Base-by-base conservation (phyloP, 2,113 vertebrate genomes). In the Saccopteryx bilineata region DNA sequence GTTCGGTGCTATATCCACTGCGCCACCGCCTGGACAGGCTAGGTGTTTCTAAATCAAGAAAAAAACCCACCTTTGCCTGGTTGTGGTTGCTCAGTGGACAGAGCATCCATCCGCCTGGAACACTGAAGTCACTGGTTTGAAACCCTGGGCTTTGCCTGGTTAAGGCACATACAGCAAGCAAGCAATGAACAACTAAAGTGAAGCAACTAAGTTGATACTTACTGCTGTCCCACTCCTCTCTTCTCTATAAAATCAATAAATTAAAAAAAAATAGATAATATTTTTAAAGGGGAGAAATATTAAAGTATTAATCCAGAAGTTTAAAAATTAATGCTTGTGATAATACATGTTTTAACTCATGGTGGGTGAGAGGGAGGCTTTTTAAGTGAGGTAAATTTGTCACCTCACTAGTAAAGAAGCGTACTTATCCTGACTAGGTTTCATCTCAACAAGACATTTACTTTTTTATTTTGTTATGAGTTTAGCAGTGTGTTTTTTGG, bases 401-500 rank as follows among this genome's bases (percentile, higher is more conserved):
- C 39, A 39, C 39, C 39, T 39, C 39, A 39, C 39, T 39, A 39
- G 2, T 69, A 81, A 82, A 93, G 31, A 80, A 76, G 50, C 9
- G 58, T 80, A 31, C 39, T 39, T 48, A n/a, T 31, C 66, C 24
- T 92, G 88, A 33, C 23, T 23, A 68, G 65, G 81, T 90, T 95
- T 94, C 87, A 48, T 33, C 54, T 46, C 28, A 83, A 39, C 5
- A 54, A 89, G 50, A 90, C 87, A 50, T 84, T 75, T 89, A 28
- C 52, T 76, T 66, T 89, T 89, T 68, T 52, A 79, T 90, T 90
- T 87, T 87, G 13, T 60, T 46, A 63, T 18, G 65, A 74, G 60
- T 80, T 95, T 71, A 90, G 3, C 24, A 39, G 14, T 69, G 26
- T 92, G 24, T 87, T 83, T 31, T 95, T 74, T 82, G 71, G 24